Evolutionary conservation across 2,113 vertebrate genomes (phyloP).

Genomic region (Tetrax tetrax): DNA sequence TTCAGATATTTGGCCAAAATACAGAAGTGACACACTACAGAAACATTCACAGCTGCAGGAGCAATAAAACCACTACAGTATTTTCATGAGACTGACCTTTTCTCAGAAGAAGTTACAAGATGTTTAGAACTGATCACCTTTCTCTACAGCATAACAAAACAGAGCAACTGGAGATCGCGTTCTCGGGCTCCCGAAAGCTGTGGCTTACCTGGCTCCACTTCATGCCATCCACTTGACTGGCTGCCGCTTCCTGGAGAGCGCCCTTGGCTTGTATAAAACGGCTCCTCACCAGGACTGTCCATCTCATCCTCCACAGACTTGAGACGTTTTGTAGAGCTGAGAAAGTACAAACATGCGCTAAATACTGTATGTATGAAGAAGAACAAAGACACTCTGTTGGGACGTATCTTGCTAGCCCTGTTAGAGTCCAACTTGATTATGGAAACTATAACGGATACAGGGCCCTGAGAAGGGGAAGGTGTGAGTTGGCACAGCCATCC

Average conservation of each 20-base stretch:
- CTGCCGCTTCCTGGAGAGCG: constrained; percentile 94
- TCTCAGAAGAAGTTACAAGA: not conserved
- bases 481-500: not conserved
- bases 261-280: constrained; percentile 94
- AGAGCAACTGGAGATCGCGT: not conserved
- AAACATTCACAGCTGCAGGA: constrained; percentile 66
- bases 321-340: constrained; percentile 97
- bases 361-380: not conserved
- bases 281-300: constrained; percentile 97
- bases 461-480: not conserved
- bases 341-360: not conserved
- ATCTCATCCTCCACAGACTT: constrained; percentile 99
- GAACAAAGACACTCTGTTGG: not conserved
- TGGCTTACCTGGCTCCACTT: constrained; percentile 96
- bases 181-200: not conserved
- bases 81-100: not conserved
- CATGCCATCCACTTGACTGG: constrained; percentile 96
- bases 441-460: not conserved
- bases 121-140: not conserved
- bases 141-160: not conserved
- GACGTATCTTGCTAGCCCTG: not conserved
- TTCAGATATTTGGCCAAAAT: constrained; percentile 59
- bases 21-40: constrained; percentile 53
- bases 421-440: not conserved
- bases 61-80: constrained; percentile 16